Base-by-base conservation (phyloP, 1,140 invertebrate genomes). In the Akabosia matsudoensis region DNA sequence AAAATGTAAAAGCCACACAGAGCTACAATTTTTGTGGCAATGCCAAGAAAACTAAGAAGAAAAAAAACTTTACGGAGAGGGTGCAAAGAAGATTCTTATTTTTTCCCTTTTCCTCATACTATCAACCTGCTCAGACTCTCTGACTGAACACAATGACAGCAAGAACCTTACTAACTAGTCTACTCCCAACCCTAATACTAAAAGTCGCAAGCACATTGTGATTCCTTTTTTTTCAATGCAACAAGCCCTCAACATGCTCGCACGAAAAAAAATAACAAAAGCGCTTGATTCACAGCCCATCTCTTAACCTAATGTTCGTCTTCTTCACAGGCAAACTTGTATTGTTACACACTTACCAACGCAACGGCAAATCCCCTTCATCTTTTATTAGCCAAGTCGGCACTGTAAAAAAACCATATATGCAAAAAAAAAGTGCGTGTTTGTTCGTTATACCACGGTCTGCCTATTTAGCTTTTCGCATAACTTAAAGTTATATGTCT, bases 131-230 rank as follows among this genome's bases (percentile, higher is more conserved):
- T 10, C 28, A 30, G 26, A 67, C 22, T 2, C 61, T 30, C 61
- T 67, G 61, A 67, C 61, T 67, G 61, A 30, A 67, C 61, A 67
- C 61, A 67, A 4, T 67, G 61, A 67, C 61, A 31, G 61, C 61
- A 31, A 28, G 28, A 67, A 30, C 2, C 61, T 67, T 30, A 67
- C 61, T 67, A 67, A 67, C 3, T 31, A 30, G 26, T 67, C 30
- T 13, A 22, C 24, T n/a, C 13, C 24, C 61, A n/a, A 22, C 26
- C 24, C 61, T 24, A 3, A 56, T 22, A 56, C 54, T 56, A 13
- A 56, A 24, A n/a, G n/a, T n/a, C n/a, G n/a, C n/a, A n/a, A n/a
- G n/a, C 24, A 56, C 54, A 56, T 56, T 56, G 54, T 13, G 24
- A n/a, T n/a, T n/a, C 10, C 14, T n/a, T 56, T 56, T 24, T 56